A percentile compares a stretch with the other conserved stretches of the same genome.
Conservation (phyloP, 2,888 invertebrate species). For the Nebria salina region DNA sequence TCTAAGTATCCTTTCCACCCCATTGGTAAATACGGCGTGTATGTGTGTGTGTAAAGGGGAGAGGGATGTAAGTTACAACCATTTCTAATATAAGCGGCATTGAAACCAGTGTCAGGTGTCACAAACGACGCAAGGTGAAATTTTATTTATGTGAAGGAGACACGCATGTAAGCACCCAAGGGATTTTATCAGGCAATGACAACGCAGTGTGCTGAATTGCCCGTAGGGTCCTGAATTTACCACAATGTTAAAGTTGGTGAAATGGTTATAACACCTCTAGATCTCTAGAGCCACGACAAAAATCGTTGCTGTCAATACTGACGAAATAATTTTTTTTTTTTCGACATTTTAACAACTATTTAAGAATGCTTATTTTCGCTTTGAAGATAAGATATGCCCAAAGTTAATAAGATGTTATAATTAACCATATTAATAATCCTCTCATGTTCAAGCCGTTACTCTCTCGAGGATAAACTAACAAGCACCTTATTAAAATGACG, state of each 20-base stretch:
- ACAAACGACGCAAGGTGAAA: not conserved
- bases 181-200: not conserved
- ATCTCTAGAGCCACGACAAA: too few relatives aligned
- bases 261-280: not conserved
- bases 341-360: too few relatives aligned
- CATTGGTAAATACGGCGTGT: not conserved
- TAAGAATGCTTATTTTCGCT: too few relatives aligned
- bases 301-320: too few relatives aligned
- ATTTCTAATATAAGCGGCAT: not conserved
- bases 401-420: not conserved
- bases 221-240: not conserved
- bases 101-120: not conserved
- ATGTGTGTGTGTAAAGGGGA: not conserved
- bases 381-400: not conserved
- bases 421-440: not conserved
- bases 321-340: too few relatives aligned
- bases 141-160: not conserved
- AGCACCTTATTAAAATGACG: not conserved
- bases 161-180: not conserved
- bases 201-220: not conserved
- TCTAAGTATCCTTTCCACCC: not conserved
- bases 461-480: not conserved
- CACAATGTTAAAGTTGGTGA: not conserved
- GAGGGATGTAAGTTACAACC: not conserved
- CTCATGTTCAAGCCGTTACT: not conserved